Evolutionary conservation across 2,888 invertebrate genomes (phyloP), one percentile per base, ranked within the genome.

Genomic region (Himalopsyche japonica): DNA sequence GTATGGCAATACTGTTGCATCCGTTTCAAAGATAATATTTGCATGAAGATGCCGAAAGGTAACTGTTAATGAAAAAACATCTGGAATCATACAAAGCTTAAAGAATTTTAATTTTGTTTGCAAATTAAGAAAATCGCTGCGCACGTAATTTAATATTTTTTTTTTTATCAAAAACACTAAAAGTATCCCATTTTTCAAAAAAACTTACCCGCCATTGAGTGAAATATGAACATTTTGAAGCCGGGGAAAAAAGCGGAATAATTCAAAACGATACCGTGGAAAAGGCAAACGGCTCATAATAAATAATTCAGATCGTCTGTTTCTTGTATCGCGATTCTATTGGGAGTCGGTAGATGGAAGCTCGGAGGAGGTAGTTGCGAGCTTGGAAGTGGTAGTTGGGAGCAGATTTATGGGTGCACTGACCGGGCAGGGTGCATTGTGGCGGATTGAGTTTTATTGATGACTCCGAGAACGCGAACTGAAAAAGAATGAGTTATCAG

Each of bases 251-350:
- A 70, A 37, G 57, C 64, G 34, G 79, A 84, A 84, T 79, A 82
- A 84, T 82, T 84, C 82, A 80, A 47, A 83, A 37, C 76, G 76
- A 79, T 76, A 79, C 79, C 49, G 80, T 30, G 37, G 70, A 82
- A 79, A 76, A 82, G 82, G 76, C 78, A 76, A 84, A 82, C 82
- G 80, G 82, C 43, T 76, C 48, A 82, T 77, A 80, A 84, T 85
- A 85, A 85, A 85, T 85, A 64, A 85, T 82, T 82, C 82, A 76
- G 76, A 81, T 76, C 70, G 47, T 76, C 81, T 34, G 76, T 81
- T 81, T 76, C 30, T 76, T 81, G 76, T 81, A 76, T 81, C 24
- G 81, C 70, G 70, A 70, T 70, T 70, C 70, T 70, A 70, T 70
- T 27, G 70, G 70, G 70, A 70, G 70, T 27, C 70, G 27, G 70